Evolutionary conservation across 2,113 vertebrate species (phyloP), one percentile per base, ranked within the genome.

Genomic region (Phasianus colchicus): DNA sequence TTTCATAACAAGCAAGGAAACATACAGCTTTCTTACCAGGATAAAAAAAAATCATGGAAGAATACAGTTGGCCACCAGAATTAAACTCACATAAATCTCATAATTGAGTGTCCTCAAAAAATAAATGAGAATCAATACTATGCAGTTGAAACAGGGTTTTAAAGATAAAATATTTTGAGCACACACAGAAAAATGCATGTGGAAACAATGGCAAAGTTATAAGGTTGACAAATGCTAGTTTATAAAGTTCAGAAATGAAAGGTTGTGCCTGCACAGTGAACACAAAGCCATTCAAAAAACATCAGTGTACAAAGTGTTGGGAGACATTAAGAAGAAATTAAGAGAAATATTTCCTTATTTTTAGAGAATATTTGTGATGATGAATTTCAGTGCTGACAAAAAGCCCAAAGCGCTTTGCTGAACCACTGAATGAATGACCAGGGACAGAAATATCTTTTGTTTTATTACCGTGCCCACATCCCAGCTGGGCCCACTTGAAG

Each of bases 51-150:
- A 47, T 20, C 67, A 90, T 70, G 90, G 74, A 71, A 18, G 61
- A 93, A 90, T 87, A 91, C 90, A 40, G 40, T 42, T 80, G 67
- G 57, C 63, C 60, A 48, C 24, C 50, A 85, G 82, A 93, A 87
- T 81, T 86, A 63, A 67, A 78, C 89, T 90, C 83, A 94, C 77
- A 89, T 71, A 96, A 93, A 96, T 60, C 64, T 92, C 87, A 96
- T 93, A 52, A 89, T 64, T 48, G 64, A 80, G 45, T 83, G 89
- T 65, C 64, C 34, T 17, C 42, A 34, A 73, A 38, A 38, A 58
- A 82, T 77, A 76, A 92, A 95, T 93, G 36, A 89, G 72, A 92
- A 95, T 30, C 7, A 92, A 45, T 70, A 60, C 43, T 78, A 57
- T 8, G 42, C 10, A 70, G 58, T 71, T 29, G 75, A 60, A 92